Evolutionary conservation across 2,113 vertebrate genomes (phyloP), one percentile per base, ranked within the genome.

Genomic region (Paracanthobrama guichenoti): DNA sequence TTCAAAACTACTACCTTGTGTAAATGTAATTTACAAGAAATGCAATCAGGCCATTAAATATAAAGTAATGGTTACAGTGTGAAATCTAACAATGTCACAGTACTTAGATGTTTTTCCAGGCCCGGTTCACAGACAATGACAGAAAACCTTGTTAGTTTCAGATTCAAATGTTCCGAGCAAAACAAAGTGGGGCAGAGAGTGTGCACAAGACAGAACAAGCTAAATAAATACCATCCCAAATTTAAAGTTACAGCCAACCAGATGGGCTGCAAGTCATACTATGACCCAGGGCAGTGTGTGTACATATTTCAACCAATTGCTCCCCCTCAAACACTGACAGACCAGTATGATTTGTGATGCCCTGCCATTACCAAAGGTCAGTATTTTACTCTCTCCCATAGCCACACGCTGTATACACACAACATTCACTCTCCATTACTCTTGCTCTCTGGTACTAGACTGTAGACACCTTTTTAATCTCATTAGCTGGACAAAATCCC

Each of bases 401-500:
- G 44, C 59, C 42, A 24, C 57, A 60, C 13, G 6, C 35, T 6
- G 46, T 44, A 20, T 60, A 50, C 62, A 42, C n/a, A 53, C 39
- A 66, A 57, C 59, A 24, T 66, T 57, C 48, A 31, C 48, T 82
- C 35, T 69, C 62, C 26, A 76, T 71, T 9, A 57, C 14, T 46
- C 57, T 64, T 35, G 12, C 35, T 81, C 76, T 79, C 14, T 75
- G 3, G 12, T 44, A 46, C 24, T 26, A 69, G 53, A 82, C 86
- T 80, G 82, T 10, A 48, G 53, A 88, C 12, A 6, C 84, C 77
- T 59, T 69, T 84, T 50, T 79, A 60, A 86, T 87, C 62, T 84
- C 81, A 86, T 90, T 89, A 87, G 50, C 46, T 9, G 18, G 71
- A 81, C 74, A 53, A 79, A 86, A 88, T 87, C 87, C 71, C 59